Percentiles rank a stretch among this genome's conserved stretches.
Evolutionary conservation across 2,113 vertebrate species (phyloP).

Genomic region (Chaetura pelagica): DNA sequence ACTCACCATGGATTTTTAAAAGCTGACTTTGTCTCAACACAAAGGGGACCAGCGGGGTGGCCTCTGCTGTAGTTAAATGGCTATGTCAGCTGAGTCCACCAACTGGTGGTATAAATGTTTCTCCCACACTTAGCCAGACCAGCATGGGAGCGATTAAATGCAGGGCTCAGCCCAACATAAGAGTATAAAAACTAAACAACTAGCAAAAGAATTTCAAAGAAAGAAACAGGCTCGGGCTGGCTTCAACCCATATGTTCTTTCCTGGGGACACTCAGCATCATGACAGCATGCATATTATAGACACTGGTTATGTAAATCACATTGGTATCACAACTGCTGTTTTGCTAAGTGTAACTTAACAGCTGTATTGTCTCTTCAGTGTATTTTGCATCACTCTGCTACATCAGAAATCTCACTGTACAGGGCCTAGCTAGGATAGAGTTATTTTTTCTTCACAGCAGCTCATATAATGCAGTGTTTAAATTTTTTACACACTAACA

Average conservation of each 20-base stretch:
- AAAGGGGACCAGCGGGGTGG: too few species aligned
- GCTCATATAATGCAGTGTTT: neutral
- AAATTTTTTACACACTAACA: neutral
- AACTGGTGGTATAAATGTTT: neutral
- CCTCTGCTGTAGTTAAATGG: too few species aligned
- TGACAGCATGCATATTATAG: neutral
- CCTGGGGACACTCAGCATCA: accelerated
- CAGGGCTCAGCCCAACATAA: neutral
- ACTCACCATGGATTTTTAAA: neutral
- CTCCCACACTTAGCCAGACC: neutral
- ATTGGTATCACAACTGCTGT: neutral
- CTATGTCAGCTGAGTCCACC: neutral
- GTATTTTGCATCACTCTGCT: neutral
- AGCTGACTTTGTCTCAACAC: too few species aligned
- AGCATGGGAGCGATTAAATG: neutral
- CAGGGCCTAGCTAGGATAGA: neutral
- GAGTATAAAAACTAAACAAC: neutral
- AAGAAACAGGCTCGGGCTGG: neutral
- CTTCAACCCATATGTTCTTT: neutral
- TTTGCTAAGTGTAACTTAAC: neutral
- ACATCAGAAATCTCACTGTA: neutral
- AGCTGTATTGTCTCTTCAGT: neutral
- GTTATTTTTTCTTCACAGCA: neutral
- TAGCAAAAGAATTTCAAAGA: neutral
- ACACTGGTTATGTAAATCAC: neutral